A percentile compares a stretch with the other conserved stretches of the same genome.
Evolutionary conservation across 2,888 invertebrate genomes (phyloP).

Genomic region (Ophion costatus): DNA sequence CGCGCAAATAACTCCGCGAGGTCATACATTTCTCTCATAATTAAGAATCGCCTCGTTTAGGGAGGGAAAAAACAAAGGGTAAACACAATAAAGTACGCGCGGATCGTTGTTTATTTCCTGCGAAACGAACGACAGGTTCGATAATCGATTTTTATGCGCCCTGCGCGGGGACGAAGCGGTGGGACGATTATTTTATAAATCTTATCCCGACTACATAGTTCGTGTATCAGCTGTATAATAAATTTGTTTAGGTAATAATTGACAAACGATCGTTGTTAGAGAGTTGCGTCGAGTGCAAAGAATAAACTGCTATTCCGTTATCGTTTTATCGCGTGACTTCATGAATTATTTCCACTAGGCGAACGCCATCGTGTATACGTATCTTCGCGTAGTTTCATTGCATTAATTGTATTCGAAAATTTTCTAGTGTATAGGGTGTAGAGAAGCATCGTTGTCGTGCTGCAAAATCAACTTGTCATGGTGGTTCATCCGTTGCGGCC

Average conservation of each 20-base stretch:
- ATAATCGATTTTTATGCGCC: constrained; percentile 10
- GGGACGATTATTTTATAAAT: constrained; percentile 21
- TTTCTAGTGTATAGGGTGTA: no score
- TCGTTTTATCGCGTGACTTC: constrained; percentile 33
- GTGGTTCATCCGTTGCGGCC: no score
- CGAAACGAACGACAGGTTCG: constrained; percentile 21
- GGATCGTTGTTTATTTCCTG: constrained; percentile 12
- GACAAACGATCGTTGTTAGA: constrained; percentile 51
- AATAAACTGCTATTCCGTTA: constrained; percentile 66
- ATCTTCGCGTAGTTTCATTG: no score
- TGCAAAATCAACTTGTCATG: no score
- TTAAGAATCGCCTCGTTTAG: constrained; percentile 33
- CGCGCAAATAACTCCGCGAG: constrained; percentile 32
- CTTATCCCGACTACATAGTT: constrained; percentile 45
- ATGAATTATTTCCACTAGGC: constrained; percentile 7
- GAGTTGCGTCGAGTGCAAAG: constrained; percentile 58
- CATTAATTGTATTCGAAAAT: no score
- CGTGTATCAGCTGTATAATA: constrained; percentile 11
- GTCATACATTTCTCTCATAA: constrained; percentile 26
- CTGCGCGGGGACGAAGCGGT: not conserved
- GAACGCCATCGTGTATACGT: not conserved
- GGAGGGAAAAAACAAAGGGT: constrained; percentile 36
- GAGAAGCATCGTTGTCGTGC: no score
- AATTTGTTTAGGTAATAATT: constrained; percentile 56
- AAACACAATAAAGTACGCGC: constrained; percentile 5